A percentile compares a stretch with the other conserved stretches of the same genome.
phyloP scores from a whole-genome alignment of 1,140 invertebrate genomes.

The Pseudomyrmex dendroicus region DNA sequence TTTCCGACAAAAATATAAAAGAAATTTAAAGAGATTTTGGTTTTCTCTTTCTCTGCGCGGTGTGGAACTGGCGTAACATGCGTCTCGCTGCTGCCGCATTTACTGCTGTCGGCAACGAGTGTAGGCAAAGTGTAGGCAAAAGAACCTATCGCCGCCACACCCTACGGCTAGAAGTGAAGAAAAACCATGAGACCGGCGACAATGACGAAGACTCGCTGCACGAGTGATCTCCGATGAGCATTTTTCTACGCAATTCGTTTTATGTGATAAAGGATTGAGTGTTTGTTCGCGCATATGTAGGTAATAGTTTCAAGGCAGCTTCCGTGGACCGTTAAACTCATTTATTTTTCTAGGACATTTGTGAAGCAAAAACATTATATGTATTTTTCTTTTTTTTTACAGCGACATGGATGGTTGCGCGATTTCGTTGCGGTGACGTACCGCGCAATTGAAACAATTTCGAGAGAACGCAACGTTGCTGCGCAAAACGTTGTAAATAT shows the following conservation, averaged over 20 bases:
- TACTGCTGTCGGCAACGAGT: conserved; percentile 37
- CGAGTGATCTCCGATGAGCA: conserved; percentile 14
- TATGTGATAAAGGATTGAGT: conserved; percentile 24
- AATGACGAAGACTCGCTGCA: not conserved
- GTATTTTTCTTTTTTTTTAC: too few species aligned
- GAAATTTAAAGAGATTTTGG: not conserved
- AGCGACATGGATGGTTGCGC: not conserved
- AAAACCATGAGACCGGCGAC: conserved; percentile 11
- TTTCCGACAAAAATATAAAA: too few species aligned
- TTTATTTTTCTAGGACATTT: conserved; percentile 9
- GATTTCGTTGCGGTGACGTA: not conserved
- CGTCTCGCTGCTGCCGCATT: conserved; percentile 5
- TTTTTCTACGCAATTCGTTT: not conserved
- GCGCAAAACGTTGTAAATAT: conserved; percentile 7
- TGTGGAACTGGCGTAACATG: conserved; percentile 20
- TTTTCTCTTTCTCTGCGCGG: not conserved
- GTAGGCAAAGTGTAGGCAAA: conserved; percentile 63
- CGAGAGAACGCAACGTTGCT: not conserved
- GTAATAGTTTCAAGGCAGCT: conserved; percentile 39
- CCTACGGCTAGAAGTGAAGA: conserved; percentile 53
- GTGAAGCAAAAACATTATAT: not conserved
- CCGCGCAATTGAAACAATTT: conserved; percentile 20
- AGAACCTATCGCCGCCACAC: conserved; percentile 69
- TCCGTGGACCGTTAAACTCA: conserved; percentile 32
- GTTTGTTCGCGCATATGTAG: conserved; percentile 27